phyloP scores from a whole-genome alignment of 2,888 invertebrate species.

The Heteromyza rotundicornis region DNA sequence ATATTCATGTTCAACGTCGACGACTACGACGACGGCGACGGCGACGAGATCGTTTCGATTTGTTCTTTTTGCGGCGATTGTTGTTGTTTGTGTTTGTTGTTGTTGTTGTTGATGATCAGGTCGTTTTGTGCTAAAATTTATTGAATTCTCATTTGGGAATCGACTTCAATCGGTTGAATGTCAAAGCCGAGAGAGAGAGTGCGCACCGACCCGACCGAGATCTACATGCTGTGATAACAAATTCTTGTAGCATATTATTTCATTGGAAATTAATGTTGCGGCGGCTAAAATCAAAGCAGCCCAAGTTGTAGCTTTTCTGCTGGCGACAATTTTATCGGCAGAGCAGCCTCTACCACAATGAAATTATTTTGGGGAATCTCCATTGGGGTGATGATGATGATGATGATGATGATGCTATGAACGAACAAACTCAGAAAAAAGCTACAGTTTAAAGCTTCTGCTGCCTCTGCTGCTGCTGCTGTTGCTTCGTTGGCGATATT shows the following conservation, averaged over 20 bases:
- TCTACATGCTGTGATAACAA: constrained; percentile 50
- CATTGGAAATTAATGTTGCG: constrained; percentile 49
- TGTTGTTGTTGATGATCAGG: constrained; percentile 25
- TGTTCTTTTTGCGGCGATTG: constrained; percentile 32
- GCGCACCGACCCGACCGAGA: constrained; percentile 32
- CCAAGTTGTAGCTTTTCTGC: constrained; percentile 42
- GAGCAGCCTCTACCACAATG: constrained; percentile 48
- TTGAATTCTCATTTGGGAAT: constrained; percentile 55
- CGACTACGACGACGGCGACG: constrained; percentile 43
- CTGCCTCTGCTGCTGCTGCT: not conserved
- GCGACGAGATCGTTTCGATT: constrained; percentile 28
- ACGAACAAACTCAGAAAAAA: not conserved
- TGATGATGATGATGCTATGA: not conserved
- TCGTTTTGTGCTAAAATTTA: constrained; percentile 50
- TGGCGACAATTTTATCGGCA: constrained; percentile 60
- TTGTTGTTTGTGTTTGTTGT: constrained; percentile 31
- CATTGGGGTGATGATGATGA: not conserved
- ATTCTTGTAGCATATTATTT: constrained; percentile 42
- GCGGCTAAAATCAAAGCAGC: constrained; percentile 56
- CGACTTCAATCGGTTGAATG: constrained; percentile 31
- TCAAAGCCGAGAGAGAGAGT: constrained; percentile 40
- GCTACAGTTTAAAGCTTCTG: not conserved
- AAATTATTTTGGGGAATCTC: constrained; percentile 43
- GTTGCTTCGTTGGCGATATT: constrained; percentile 45
- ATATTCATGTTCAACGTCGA: constrained; percentile 56